Conservation (phyloP, 2,113 vertebrate species). For the Notechis scutatus region DNA sequence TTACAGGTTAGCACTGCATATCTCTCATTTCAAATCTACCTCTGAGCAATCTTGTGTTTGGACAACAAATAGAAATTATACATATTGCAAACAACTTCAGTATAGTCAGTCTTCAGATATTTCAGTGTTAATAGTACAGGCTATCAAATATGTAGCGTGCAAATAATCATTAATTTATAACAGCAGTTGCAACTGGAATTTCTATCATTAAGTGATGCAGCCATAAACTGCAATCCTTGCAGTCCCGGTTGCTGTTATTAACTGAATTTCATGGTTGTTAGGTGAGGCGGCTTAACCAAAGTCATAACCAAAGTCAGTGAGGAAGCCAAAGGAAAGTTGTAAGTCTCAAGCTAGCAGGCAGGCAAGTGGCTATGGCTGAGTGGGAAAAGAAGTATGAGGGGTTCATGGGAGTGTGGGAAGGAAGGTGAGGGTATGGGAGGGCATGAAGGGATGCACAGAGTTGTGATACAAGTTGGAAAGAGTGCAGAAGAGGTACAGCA, state of each 20-base stretch:
- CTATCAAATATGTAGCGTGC: neutral
- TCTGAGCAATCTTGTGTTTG: neutral
- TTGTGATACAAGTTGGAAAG: neutral
- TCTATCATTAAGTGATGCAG: neutral
- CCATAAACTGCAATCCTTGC: neutral
- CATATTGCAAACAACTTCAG: neutral
- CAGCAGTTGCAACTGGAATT: neutral
- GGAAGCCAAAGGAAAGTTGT: neutral
- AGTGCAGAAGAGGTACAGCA: neutral
- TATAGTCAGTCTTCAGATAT: neutral
- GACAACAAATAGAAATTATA: neutral
- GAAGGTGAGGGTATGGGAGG: neutral
- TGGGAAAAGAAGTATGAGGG: neutral
- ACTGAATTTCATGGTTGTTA: neutral
- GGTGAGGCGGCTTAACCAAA: neutral
- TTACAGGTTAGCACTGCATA: neutral
- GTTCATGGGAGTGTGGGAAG: neutral
- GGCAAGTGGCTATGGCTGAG: neutral
- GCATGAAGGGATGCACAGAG: neutral
- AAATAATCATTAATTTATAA: neutral
- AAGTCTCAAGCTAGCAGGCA: neutral
- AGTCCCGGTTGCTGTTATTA: neutral
- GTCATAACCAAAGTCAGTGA: neutral
- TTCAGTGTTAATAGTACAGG: neutral
- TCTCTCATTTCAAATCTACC: neutral